These are phyloP conservation scores for Hystrix cristata DNA, from an alignment of 2,113 vertebrate genomes.

Conservation along the genomic window DNA sequence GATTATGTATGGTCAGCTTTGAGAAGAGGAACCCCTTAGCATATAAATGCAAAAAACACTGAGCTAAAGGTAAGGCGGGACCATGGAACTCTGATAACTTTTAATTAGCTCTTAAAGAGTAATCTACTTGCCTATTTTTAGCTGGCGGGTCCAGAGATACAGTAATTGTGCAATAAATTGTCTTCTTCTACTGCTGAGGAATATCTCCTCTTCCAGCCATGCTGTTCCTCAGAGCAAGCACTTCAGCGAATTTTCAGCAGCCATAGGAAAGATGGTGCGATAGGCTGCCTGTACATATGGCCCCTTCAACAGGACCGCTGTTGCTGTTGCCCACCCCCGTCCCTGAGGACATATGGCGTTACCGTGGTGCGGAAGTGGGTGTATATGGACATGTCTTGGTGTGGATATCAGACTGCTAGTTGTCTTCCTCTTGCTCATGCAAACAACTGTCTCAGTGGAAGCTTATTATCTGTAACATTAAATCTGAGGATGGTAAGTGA, in stretches of 20 bases:
- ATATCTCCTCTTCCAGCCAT: constrained; percentile 19
- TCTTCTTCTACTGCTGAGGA: background rate
- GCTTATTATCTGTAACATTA: background rate
- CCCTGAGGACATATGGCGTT: constrained; percentile 72
- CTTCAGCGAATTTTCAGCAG: constrained; percentile 32
- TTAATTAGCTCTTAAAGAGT: background rate
- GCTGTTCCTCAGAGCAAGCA: background rate
- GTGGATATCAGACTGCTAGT: constrained; percentile 37
- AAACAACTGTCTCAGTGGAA: constrained; percentile 39
- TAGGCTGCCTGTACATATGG: constrained; percentile 69
- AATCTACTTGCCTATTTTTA: background rate
- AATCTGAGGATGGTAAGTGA: background rate
- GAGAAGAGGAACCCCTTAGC: background rate
- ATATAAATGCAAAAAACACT: background rate
- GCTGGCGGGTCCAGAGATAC: background rate
- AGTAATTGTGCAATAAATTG: background rate
- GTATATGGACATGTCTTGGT: constrained; percentile 49
- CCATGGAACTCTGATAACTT: background rate
- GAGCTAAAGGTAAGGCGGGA: background rate
- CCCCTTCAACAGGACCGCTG: constrained; percentile 62
- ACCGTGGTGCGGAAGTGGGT: constrained; percentile 57
- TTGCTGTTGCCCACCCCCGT: constrained; percentile 71
- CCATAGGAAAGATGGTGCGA: background rate
- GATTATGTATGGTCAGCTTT: background rate
- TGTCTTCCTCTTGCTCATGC: constrained; percentile 51